phyloP scores from a whole-genome alignment of 1,140 invertebrate genomes.

The Heterodera schachtii region DNA sequence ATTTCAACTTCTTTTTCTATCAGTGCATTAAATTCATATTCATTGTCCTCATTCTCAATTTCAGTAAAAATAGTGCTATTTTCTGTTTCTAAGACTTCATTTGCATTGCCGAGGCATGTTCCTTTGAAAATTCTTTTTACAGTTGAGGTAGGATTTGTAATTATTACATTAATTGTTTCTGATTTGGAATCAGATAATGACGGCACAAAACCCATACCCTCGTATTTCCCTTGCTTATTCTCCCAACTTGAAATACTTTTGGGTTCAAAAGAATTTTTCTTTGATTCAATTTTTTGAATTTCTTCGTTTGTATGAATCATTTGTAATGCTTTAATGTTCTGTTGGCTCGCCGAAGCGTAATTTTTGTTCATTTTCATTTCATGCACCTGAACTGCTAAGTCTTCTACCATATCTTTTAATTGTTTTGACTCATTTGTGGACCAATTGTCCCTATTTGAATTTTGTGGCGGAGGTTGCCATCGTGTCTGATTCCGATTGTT shows the following conservation, averaged over 20 bases:
- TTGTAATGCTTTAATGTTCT: not conserved
- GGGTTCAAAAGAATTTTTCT: not conserved
- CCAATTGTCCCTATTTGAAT: not conserved
- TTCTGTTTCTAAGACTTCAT: slow-evolving; percentile 3
- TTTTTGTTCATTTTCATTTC: slow-evolving; percentile 10
- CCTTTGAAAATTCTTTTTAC: slow-evolving; percentile 9
- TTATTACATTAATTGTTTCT: not conserved
- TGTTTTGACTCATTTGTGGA: not conserved
- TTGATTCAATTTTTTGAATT: not conserved
- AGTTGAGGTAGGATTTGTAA: not conserved
- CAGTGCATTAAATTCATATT: not conserved
- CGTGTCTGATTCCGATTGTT: too few species aligned
- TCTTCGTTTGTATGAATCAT: not conserved
- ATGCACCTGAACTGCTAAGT: not conserved
- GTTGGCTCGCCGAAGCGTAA: not conserved
- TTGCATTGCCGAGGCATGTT: not conserved
- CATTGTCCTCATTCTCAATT: not conserved
- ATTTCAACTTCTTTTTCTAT: not conserved
- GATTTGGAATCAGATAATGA: not conserved
- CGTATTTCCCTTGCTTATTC: not conserved
- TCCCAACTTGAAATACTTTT: slow-evolving; percentile 4
- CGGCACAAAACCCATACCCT: not conserved
- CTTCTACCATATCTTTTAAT: not conserved
- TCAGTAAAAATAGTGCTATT: not conserved
- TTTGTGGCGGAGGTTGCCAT: too few species aligned